Evolutionary conservation across 2,797 vertebrate species (phyloP).

Genomic region (Karalla daura): DNA sequence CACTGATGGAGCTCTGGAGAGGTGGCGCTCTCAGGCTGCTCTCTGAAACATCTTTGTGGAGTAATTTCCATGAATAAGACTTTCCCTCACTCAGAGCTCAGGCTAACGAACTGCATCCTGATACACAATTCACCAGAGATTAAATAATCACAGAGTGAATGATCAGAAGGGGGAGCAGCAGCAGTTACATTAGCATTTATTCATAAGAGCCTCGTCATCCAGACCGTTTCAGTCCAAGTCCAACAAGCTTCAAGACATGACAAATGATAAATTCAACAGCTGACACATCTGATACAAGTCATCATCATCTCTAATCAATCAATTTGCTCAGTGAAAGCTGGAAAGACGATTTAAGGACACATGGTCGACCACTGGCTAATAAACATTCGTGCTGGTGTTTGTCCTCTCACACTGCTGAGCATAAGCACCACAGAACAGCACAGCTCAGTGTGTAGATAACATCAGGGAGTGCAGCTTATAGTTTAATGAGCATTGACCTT

Average conservation of each 20-base stretch:
- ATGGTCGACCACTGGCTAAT: no score
- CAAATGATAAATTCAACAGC: background rate
- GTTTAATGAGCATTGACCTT: no score
- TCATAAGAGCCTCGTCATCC: background rate
- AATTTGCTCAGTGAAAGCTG: background rate
- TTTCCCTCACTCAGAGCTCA: constrained; percentile 2
- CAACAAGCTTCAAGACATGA: constrained; percentile 4
- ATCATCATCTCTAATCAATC: background rate
- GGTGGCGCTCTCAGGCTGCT: constrained; percentile 20
- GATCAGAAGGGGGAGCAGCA: background rate
- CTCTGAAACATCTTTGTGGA: constrained; percentile 8
- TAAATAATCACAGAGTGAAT: background rate
- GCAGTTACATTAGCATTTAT: background rate
- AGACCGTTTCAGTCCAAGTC: background rate
- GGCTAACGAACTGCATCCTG: constrained; percentile 3
- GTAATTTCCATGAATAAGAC: constrained; percentile 1
- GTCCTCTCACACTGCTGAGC: no score
- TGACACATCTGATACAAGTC: background rate
- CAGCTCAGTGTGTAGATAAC: no score
- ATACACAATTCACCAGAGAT: constrained; percentile 2
- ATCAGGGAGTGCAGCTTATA: no score
- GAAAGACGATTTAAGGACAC: background rate
- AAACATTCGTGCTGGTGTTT: no score
- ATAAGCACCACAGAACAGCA: no score
- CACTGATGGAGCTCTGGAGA: constrained; percentile 21